Percentiles rank a stretch among this genome's conserved stretches.
Evolutionary conservation across 2,113 vertebrate species (phyloP).

Genomic region (Syrrhaptes paradoxus): DNA sequence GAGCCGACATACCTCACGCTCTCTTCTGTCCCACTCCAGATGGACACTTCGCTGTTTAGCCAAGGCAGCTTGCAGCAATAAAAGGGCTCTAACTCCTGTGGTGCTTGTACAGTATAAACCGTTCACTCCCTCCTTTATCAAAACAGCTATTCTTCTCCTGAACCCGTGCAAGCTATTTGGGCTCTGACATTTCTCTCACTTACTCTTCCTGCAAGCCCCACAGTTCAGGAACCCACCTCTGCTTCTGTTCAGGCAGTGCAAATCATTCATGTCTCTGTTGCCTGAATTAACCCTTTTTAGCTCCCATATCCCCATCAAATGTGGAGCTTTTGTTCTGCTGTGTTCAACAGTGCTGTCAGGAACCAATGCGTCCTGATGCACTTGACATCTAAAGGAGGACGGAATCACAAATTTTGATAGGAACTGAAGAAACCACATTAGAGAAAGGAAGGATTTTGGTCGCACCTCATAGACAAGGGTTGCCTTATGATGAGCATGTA

Average conservation of each 20-base stretch:
- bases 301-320: not conserved
- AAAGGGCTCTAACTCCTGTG: not conserved
- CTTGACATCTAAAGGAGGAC: not conserved
- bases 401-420: not conserved
- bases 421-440: not conserved
- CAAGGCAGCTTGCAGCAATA: not conserved
- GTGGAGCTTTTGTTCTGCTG: not conserved
- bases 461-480: not conserved
- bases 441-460: not conserved
- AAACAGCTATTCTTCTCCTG: not conserved
- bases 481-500: not conserved
- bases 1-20: not conserved
- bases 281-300: not conserved
- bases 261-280: not conserved
- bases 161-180: not conserved
- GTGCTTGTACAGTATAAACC: not conserved
- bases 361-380: not conserved
- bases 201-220: not conserved
- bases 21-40: not conserved
- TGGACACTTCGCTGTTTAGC: not conserved
- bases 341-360: not conserved
- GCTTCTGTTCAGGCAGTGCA: not conserved
- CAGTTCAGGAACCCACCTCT: not conserved
- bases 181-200: not conserved
- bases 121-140: not conserved